Conservation (phyloP, 2,888 invertebrate species). For the Drosophila multiciliata region DNA sequence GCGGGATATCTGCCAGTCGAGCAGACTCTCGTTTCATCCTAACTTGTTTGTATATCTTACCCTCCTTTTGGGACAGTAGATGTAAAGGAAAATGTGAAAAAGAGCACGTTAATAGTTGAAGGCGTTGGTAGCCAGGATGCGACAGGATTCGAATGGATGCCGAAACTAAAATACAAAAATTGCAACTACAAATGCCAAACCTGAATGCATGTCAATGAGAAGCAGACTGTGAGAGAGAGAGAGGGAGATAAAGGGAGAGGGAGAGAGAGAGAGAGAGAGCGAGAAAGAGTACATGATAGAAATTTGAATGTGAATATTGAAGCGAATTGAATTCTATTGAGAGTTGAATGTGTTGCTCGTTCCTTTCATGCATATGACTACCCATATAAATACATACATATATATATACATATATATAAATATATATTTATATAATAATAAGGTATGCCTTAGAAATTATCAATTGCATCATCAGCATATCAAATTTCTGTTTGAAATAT, state of each 20-base stretch:
- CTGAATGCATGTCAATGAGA: constrained; percentile 26
- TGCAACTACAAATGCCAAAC: constrained; percentile 20
- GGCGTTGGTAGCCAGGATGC: constrained; percentile 4
- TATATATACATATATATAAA: too few relatives aligned
- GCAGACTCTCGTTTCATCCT: background rate
- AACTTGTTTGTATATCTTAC: background rate
- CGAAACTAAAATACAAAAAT: constrained; percentile 16
- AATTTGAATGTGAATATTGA: constrained; percentile 43
- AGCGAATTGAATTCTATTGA: constrained; percentile 50
- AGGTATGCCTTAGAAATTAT: background rate
- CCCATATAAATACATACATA: background rate
- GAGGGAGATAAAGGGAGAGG: too few relatives aligned
- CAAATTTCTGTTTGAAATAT: background rate
- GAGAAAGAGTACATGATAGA: constrained; percentile 16
- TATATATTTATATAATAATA: background rate
- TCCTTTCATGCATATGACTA: background rate
- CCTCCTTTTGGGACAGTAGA: constrained; percentile 18
- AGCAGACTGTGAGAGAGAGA: background rate
- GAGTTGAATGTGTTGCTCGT: constrained; percentile 29
- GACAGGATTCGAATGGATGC: background rate
- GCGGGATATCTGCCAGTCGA: background rate
- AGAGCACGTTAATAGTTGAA: constrained; percentile 56
- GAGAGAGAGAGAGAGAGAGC: background rate
- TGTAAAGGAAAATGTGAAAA: constrained; percentile 44
- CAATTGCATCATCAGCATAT: constrained; percentile 1